These are phyloP conservation scores for Anarhynchus alexandrinus DNA, from an alignment of 2,113 vertebrate genomes.

Conservation along the genomic window DNA sequence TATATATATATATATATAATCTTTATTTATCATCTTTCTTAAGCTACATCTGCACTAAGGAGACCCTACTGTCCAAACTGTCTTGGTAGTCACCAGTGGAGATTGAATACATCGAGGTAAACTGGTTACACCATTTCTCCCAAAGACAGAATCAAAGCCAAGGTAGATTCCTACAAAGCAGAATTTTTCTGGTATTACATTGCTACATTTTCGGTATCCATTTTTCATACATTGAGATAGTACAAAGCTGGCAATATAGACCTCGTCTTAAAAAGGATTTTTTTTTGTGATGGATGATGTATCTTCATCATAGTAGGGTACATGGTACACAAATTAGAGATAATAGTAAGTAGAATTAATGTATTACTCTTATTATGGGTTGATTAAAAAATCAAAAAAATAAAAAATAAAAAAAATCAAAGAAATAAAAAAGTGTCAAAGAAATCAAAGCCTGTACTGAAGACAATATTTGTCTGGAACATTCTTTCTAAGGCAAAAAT, in stretches of 20 bases:
- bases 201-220: not conserved
- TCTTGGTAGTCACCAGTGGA: not conserved
- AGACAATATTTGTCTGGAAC: not conserved
- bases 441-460: not conserved
- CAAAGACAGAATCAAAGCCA: not conserved
- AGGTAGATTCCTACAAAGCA: not conserved
- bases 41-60: not conserved
- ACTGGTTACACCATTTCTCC: not conserved
- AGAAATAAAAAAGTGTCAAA: not conserved
- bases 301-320: not conserved
- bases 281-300: not conserved
- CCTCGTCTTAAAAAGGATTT: not conserved
- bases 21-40: not conserved
- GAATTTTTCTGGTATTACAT: not conserved
- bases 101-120: not conserved
- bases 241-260: not conserved
- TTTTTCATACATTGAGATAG: not conserved
- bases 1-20: rapidly evolving
- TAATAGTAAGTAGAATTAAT: not conserved
- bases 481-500: not conserved
- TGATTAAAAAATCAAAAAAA: not conserved
- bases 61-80: not conserved
- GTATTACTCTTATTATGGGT: not conserved
- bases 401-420: not conserved
- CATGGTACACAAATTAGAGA: not conserved